Evolutionary conservation across 2,113 vertebrate species (phyloP), one percentile per base, ranked within the genome.

Genomic region (Hylia prasina): DNA sequence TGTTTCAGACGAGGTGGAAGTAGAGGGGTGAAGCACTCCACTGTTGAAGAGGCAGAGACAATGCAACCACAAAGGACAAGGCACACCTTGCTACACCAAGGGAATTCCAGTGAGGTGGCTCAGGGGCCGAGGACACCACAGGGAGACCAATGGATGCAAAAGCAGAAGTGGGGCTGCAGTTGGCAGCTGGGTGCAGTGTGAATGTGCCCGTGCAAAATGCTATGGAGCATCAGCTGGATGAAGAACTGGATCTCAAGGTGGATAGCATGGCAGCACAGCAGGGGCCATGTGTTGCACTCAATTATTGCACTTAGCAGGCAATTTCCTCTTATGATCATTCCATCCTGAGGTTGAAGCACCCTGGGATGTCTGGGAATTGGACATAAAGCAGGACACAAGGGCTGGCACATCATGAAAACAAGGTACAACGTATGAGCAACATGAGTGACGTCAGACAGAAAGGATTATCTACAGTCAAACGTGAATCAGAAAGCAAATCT

Each of bases 361-460:
- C 48, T 39, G 48, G 40, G 25, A 56, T 71, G 11, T 18, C 0
- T 27, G 33, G 33, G 37, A 30, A 40, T 8, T 24, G 42, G 45
- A 17, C 51, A 23, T 17, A 56, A 83, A 78, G 47, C 48, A 47
- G n/a, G 72, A 47, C 33, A 58, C n/a, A 58, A 37, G 25, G 20
- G 15, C 42, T 58, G 42, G 61, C n/a, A 58, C 2, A 4, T 35
- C 13, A 24, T 13, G 11, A 45, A 58, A 84, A 71, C 10, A 48
- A 51, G 9, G 15, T 39, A 56, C 63, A 4, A 2, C 0, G 0
- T n/a, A 42, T 5, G 25, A 81, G 45, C 17, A 53, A 40, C 14
- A 13, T 0, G 23, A 20, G 22, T 69, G 23, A 86, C 1, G 1
- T 31, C 45, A 83, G 48, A 22, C 68, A 75, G 35, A 30, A 45